Evolutionary conservation across 2,113 vertebrate genomes (phyloP).

Genomic region (Dromaius novaehollandiae): DNA sequence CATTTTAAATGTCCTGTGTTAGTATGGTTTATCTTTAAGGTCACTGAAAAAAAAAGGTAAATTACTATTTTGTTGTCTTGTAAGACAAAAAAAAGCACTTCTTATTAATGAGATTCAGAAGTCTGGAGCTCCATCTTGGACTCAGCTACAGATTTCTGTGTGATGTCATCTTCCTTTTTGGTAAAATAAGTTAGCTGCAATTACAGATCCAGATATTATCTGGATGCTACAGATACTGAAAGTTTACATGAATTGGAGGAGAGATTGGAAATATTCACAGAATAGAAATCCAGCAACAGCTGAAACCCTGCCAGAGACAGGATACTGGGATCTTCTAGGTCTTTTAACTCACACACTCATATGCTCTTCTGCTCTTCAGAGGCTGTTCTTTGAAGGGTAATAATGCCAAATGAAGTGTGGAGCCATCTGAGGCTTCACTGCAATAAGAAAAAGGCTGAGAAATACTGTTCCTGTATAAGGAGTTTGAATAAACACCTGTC

Average conservation of each 20-base stretch:
- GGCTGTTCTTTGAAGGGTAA: background rate
- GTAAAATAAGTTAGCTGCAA: background rate
- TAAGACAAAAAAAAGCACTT: background rate
- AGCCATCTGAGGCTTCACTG: background rate
- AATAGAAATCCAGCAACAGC: background rate
- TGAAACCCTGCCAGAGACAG: background rate
- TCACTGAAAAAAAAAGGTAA: background rate
- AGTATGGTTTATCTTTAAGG: background rate
- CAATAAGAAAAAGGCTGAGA: background rate
- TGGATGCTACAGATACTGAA: background rate
- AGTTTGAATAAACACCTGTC: background rate
- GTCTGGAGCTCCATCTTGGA: background rate
- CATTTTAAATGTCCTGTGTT: background rate
- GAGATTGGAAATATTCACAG: background rate
- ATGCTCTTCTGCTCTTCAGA: background rate
- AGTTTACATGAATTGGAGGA: background rate
- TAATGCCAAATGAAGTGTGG: background rate
- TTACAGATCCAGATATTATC: background rate
- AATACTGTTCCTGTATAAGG: background rate
- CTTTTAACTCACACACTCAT: background rate
- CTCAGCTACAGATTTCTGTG: background rate
- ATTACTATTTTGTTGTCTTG: background rate
- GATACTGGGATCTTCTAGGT: background rate
- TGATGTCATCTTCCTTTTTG: background rate
- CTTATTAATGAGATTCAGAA: background rate